A percentile compares a stretch with the other conserved stretches of the same genome.
These are phyloP conservation scores for Ganaspis sp. DNA, from an alignment of 1,140 invertebrate genomes.

Conservation along the genomic window DNA sequence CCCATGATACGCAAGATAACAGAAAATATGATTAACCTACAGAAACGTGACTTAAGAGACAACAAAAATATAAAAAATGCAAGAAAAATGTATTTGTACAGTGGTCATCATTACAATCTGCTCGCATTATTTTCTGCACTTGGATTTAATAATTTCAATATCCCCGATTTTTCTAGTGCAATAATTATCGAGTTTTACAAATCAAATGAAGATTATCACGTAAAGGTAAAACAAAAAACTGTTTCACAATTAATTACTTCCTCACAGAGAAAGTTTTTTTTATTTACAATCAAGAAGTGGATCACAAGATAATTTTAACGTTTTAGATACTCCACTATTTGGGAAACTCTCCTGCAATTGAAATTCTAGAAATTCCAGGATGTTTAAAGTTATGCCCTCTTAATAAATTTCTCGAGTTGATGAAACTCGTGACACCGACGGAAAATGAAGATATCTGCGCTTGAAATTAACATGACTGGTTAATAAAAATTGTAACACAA, in stretches of 20 bases:
- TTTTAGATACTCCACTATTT: not conserved
- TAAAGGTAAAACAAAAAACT: not conserved
- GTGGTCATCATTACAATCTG: not conserved
- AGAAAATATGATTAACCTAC: not conserved
- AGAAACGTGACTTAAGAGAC: not conserved
- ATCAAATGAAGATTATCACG: not conserved
- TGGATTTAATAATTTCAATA: not conserved
- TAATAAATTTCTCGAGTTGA: constrained; percentile 9
- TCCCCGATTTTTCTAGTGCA: constrained; percentile 11
- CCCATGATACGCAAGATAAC: not conserved
- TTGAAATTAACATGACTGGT: not conserved
- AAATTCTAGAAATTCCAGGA: constrained; percentile 8
- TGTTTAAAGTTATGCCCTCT: constrained; percentile 13
- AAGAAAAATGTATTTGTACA: not conserved
- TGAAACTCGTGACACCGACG: not conserved
- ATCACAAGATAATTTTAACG: not conserved
- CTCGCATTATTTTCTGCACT: not conserved
- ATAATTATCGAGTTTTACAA: not conserved
- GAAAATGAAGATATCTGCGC: not conserved
- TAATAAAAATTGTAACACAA: not conserved
- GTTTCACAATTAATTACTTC: not conserved
- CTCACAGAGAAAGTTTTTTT: no score
- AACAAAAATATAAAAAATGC: no score
- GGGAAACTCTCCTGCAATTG: not conserved
- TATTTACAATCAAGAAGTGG: no score